Evolutionary conservation across 2,113 vertebrate genomes (phyloP), one percentile per base, ranked within the genome.

Genomic region (Eubucco bourcierii): DNA sequence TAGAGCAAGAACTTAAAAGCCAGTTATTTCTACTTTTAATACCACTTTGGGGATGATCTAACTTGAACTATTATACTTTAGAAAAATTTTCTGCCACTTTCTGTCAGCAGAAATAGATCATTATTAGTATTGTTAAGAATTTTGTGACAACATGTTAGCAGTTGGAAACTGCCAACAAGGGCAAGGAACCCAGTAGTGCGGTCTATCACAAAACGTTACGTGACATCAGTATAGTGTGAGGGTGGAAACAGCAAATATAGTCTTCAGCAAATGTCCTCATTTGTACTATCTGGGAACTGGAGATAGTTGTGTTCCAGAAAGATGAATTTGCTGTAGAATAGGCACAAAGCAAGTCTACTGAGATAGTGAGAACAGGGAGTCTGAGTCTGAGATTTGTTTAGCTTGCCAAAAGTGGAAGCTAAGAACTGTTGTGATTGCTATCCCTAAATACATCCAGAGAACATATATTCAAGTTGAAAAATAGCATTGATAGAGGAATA

Each of bases 391-490:
- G 37, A 33, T 65, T 60, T 74, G 27, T 56, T 80, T 70, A 56
- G 65, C 15, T 86, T 84, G 31, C 83, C 65, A 52, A 72, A 93
- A 93, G 60, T 3, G 28, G 84, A 91, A 92, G 37, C 65, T 94
- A 33, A 31, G 67, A 67, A 83, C 44, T 59, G 21, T 47, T 80
- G 21, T 0, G 0, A 47, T 6, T 80, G 29, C 28, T 47, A 1
- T 33, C 88, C 66, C 27, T 44, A 75, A 77, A 71, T 11, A 59
- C 14, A 90, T 8, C 18, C 63, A 77, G 52, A 37, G n/a, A 84
- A 64, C 33, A 52, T 15, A 46, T 0, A 71, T 15, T 34, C n/a
- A 21, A 29, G 63, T 29, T 77, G 65, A 25, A 84, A 94, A 86
- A 72, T n/a, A 84, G 12, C 37, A 20, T 0, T 31, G 65, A 23